A percentile compares a stretch with the other conserved stretches of the same genome.
phyloP scores from a whole-genome alignment of 1,140 invertebrate genomes.

The Centruroides vittatus region DNA sequence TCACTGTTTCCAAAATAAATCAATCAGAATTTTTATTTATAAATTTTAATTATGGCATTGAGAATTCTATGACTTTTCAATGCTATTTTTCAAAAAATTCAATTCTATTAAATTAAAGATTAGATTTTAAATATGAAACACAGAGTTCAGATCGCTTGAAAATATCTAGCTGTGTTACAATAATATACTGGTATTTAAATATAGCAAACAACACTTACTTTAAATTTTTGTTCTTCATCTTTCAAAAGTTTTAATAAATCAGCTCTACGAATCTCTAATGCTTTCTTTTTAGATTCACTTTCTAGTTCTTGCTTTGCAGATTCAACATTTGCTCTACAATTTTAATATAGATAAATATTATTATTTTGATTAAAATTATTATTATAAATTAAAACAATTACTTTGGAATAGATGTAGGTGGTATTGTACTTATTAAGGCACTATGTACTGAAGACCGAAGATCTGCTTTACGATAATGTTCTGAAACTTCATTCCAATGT shows the following conservation, averaged over 20 bases:
- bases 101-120: too few relatives aligned
- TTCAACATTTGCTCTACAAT: slow-evolving; percentile 5
- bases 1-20: too few relatives aligned
- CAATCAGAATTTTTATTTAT: too few relatives aligned
- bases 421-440: slow-evolving; percentile 1
- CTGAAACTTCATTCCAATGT: slow-evolving; percentile 5
- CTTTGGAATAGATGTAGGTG: slow-evolving; percentile 1
- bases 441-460: slow-evolving; percentile 4
- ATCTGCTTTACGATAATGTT: slow-evolving; percentile 1
- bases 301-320: slow-evolving; percentile 3
- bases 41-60: too few relatives aligned
- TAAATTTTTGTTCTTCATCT: slow-evolving; percentile 7
- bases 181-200: too few relatives aligned
- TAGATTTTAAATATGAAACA: too few relatives aligned
- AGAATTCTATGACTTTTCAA: too few relatives aligned
- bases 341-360: neutral
- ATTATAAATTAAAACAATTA: neutral
- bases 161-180: too few relatives aligned
- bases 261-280: slow-evolving; percentile 3
- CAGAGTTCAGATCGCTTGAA: too few relatives aligned
- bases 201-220: neutral
- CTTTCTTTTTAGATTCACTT: neutral
- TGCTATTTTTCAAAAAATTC: too few relatives aligned
- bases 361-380: neutral
- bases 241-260: slow-evolving; percentile 2